phyloP scores from a whole-genome alignment of 2,797 vertebrate species.

The Melanotaenia nigrans region DNA sequence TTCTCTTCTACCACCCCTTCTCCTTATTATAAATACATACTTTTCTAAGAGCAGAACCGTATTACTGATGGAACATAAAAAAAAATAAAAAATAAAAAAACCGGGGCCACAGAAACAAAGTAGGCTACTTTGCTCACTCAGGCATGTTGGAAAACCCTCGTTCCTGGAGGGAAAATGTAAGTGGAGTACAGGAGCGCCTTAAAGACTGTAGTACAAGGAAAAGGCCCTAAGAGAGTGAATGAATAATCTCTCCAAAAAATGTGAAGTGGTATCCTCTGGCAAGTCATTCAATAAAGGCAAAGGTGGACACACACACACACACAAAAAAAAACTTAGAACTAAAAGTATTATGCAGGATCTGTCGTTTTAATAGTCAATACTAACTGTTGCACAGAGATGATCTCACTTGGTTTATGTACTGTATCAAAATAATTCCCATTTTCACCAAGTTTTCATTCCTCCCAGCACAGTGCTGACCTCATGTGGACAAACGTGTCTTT shows the following conservation, averaged over 20 bases:
- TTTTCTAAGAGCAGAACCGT: no score
- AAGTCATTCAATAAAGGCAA: no score
- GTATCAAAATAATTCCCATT: background rate
- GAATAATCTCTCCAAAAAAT: no score
- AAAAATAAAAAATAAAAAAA: no score
- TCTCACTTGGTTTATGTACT: background rate
- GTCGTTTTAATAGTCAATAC: background rate
- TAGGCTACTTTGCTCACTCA: background rate
- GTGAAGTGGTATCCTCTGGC: no score
- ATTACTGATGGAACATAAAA: no score
- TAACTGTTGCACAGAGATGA: background rate
- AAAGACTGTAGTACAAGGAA: no score
- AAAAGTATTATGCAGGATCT: background rate
- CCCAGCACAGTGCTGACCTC: slow-evolving; percentile 69
- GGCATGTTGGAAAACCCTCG: background rate
- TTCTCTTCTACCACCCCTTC: no score
- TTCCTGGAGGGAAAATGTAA: no score
- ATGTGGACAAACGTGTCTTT: slow-evolving; percentile 64
- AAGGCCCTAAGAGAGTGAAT: no score
- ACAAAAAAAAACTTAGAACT: background rate
- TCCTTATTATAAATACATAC: no score
- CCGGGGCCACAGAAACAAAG: background rate
- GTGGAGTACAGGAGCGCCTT: no score
- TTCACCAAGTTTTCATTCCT: background rate
- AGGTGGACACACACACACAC: background rate